These are phyloP conservation scores for Platerodrilus igneus DNA, from an alignment of 2,888 invertebrate species.

Conservation along the genomic window DNA sequence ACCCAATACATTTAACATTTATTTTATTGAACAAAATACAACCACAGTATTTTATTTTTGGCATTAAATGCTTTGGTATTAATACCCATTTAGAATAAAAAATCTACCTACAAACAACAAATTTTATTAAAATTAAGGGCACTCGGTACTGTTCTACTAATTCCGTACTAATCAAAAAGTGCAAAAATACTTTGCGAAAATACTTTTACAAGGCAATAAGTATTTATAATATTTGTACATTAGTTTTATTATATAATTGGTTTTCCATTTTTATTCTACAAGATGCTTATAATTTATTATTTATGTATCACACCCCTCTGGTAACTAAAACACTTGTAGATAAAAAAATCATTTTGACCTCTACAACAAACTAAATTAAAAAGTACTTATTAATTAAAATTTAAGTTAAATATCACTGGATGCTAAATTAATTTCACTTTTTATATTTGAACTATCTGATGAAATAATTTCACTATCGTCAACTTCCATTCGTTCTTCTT, in stretches of 20 bases:
- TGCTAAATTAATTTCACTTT: slow-evolving; percentile 12
- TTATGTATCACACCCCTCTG: no score
- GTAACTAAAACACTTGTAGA: no score
- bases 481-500: slow-evolving; percentile 28
- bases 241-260: slow-evolving; percentile 18
- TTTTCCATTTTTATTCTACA: slow-evolving; percentile 7
- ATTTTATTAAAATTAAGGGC: slow-evolving; percentile 24
- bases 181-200: slow-evolving; percentile 49
- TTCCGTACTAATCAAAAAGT: slow-evolving; percentile 25
- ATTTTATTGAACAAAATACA: slow-evolving; percentile 37
- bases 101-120: slow-evolving; percentile 31
- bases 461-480: slow-evolving; percentile 10
- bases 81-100: slow-evolving; percentile 39
- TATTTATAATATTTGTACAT: slow-evolving; percentile 32
- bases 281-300: no score
- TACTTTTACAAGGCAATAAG: slow-evolving; percentile 39
- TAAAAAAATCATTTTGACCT: slow-evolving; percentile 3
- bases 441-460: slow-evolving; percentile 9
- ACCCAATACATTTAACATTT: slow-evolving; percentile 11
- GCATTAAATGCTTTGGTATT: slow-evolving; percentile 51
- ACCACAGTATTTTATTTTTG: slow-evolving; percentile 48
- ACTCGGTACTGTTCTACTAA: no score
- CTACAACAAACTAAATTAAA: slow-evolving; percentile 3
- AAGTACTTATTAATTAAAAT: slow-evolving; percentile 7
- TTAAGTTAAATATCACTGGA: slow-evolving; percentile 14